phyloP scores from a whole-genome alignment of 1,140 invertebrate genomes.

The Zaprionus kolodkinae region DNA sequence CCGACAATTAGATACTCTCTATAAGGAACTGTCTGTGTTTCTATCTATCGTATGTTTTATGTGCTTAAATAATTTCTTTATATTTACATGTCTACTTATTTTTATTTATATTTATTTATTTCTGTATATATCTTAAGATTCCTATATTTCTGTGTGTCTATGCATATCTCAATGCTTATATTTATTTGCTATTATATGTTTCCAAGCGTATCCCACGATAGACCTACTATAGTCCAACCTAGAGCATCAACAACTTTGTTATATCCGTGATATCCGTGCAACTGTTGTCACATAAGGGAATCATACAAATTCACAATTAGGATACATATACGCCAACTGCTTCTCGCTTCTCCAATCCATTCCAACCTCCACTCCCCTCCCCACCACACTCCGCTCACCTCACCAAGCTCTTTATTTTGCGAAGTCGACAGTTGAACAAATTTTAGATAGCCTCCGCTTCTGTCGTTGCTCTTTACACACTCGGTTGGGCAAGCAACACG shows the following conservation, averaged over 20 bases:
- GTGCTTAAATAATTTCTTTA: not conserved
- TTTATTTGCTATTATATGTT: not conserved
- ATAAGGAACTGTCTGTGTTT: no score
- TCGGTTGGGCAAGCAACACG: conserved; percentile 19
- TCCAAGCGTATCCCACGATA: not conserved
- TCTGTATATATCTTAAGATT: not conserved
- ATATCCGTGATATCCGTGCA: conserved; percentile 10
- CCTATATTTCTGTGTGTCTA: not conserved
- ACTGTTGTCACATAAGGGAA: conserved; percentile 15
- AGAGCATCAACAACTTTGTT: conserved; percentile 13
- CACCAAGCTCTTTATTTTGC: conserved; percentile 25
- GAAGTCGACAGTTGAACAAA: conserved; percentile 49
- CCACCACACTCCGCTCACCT: not conserved
- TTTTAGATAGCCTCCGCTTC: conserved; percentile 37
- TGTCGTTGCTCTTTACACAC: conserved; percentile 35
- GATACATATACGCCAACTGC: conserved; percentile 27
- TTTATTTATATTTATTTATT: not conserved
- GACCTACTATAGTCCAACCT: not conserved
- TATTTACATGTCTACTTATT: not conserved
- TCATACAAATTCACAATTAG: conserved; percentile 27
- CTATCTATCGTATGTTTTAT: no score
- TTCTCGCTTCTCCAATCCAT: not conserved
- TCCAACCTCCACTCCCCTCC: not conserved
- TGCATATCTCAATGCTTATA: not conserved
- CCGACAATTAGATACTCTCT: conserved; percentile 5